phyloP scores from a whole-genome alignment of 2,113 vertebrate genomes.

The Semicossyphus pulcher region DNA sequence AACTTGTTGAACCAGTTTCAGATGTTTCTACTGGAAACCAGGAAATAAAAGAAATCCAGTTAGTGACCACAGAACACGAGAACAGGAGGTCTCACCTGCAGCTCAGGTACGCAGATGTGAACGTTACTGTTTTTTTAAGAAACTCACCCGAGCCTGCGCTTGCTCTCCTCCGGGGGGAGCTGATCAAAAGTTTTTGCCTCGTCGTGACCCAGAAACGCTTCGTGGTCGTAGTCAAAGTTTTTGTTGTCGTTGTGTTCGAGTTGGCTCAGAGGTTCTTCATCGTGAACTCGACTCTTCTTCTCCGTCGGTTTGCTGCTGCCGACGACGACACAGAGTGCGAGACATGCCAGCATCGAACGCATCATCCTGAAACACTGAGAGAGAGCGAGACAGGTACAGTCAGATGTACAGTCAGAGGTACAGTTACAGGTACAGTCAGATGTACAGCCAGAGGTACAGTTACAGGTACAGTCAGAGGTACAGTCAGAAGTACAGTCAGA shows the following conservation, averaged over 20 bases:
- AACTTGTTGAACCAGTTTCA: too few relatives aligned
- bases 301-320: conserved; percentile 89
- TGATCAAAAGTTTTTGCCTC: conserved; percentile 92
- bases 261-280: conserved; percentile 87
- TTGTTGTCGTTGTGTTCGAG: conserved; percentile 88
- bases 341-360: conserved; percentile 82
- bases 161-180: conserved; percentile 92
- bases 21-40: too few relatives aligned
- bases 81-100: too few relatives aligned
- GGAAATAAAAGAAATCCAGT: too few relatives aligned
- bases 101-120: too few relatives aligned
- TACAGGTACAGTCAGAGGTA: too few relatives aligned
- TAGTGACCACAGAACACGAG: too few relatives aligned
- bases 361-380: conserved; percentile 71
- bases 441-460: too few relatives aligned
- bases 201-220: conserved; percentile 91
- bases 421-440: too few relatives aligned
- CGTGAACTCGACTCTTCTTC: conserved; percentile 88
- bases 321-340: conserved; percentile 83
- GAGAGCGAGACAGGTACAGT: background rate
- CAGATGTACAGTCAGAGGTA: too few relatives aligned
- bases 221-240: conserved; percentile 92
- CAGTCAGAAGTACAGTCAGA: too few relatives aligned
- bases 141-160: conserved; percentile 90
- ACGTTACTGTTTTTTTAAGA: too few relatives aligned